Percentiles rank a stretch among this genome's conserved stretches.
phyloP scores from a whole-genome alignment of 1,140 invertebrate genomes.

The Leptoteleia sp. region DNA sequence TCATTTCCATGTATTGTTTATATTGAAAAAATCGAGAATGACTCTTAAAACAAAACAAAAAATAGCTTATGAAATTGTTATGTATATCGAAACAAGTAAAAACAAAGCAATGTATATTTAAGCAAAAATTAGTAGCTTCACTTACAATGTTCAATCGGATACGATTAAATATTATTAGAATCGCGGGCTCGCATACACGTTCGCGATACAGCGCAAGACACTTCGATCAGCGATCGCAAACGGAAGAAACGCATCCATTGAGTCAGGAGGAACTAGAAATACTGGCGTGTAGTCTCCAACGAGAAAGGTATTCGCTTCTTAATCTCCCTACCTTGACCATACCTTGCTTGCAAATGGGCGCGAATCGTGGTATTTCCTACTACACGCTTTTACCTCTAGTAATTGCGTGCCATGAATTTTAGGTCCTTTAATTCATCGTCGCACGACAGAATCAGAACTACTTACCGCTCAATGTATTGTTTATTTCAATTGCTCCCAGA shows the following conservation, averaged over 20 bases:
- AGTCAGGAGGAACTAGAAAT: slow-evolving; percentile 73
- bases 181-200: slow-evolving; percentile 42
- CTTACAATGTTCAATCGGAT: slow-evolving; percentile 24
- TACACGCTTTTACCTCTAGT: slow-evolving; percentile 58
- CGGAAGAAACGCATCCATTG: slow-evolving; percentile 73
- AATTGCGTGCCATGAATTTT: slow-evolving; percentile 72
- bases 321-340: slow-evolving; percentile 69
- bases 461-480: slow-evolving; percentile 28
- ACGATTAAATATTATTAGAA: slow-evolving; percentile 13
- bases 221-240: slow-evolving; percentile 41
- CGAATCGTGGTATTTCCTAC: slow-evolving; percentile 61
- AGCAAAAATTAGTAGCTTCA: no score
- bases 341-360: slow-evolving; percentile 57
- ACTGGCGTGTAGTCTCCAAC: slow-evolving; percentile 71
- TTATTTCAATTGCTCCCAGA: slow-evolving; percentile 13
- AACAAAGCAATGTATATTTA: no score
- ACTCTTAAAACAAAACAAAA: no score
- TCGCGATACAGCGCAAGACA: slow-evolving; percentile 51
- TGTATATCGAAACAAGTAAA: no score
- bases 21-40: no score
- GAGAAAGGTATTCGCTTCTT: slow-evolving; percentile 77
- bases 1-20: no score
- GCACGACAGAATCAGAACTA: slow-evolving; percentile 62
- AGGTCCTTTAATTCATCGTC: slow-evolving; percentile 61
- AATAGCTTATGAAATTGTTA: no score